These are phyloP conservation scores for Desmophyllum pertusum DNA, from an alignment of 92 coral and sea anemone genomes.

Conservation along the genomic window DNA sequence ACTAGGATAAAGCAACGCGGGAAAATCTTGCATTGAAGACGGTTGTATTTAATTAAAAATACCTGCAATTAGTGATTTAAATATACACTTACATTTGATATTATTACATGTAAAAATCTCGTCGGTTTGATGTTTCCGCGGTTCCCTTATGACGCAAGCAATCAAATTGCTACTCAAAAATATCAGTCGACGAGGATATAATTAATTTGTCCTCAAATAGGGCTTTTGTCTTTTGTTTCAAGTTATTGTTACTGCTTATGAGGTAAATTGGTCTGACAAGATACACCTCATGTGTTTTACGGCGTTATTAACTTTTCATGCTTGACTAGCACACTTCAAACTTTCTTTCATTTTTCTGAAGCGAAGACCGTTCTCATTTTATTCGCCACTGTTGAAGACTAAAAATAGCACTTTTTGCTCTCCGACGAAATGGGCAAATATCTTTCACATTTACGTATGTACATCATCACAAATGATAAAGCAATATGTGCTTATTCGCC, in stretches of 20 bases:
- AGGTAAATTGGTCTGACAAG: background rate
- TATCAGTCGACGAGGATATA: background rate
- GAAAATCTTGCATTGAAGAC: background rate
- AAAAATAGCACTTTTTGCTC: background rate
- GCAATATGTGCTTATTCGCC: background rate
- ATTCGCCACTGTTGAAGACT: background rate
- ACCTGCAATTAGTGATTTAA: background rate
- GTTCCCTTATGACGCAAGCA: background rate
- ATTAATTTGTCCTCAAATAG: slow-evolving; percentile 5
- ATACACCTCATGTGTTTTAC: too few species aligned
- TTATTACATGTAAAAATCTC: too few species aligned
- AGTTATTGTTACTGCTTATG: background rate
- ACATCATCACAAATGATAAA: background rate
- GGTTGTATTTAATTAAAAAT: background rate
- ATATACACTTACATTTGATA: background rate
- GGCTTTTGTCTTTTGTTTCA: slow-evolving; percentile 13
- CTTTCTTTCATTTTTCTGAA: background rate
- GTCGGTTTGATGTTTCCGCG: slow-evolving; percentile 1
- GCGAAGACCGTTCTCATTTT: background rate
- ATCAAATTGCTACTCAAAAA: too few species aligned
- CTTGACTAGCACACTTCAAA: background rate
- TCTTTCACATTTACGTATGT: background rate
- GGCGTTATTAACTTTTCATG: background rate
- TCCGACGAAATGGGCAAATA: background rate
- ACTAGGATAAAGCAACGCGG: background rate